A percentile compares a stretch with the other conserved stretches of the same genome.
phyloP scores from a whole-genome alignment of 2,888 invertebrate species.

The Oasisia sp. region DNA sequence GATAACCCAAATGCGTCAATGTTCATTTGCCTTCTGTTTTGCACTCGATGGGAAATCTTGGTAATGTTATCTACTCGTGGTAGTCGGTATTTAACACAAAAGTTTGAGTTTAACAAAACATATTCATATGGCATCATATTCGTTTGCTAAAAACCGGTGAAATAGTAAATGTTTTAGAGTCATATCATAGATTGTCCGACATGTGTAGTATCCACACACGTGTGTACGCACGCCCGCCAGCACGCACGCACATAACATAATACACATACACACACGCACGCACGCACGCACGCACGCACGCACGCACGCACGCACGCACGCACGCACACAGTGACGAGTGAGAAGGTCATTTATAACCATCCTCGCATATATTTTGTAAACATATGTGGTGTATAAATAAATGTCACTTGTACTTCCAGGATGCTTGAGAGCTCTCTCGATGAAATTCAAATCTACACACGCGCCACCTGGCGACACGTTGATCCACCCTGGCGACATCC shows the following conservation, averaged over 20 bases:
- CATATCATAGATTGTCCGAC: background rate
- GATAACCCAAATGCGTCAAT: too few species aligned
- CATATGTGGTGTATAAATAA: too few species aligned
- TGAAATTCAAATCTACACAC: slow-evolving; percentile 65
- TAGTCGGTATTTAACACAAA: background rate
- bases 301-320: background rate
- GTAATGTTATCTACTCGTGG: too few species aligned
- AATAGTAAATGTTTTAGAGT: background rate
- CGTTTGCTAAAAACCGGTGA: background rate
- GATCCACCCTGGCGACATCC: slow-evolving; percentile 65
- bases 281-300: background rate
- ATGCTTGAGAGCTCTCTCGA: slow-evolving; percentile 62
- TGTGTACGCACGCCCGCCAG: too few species aligned
- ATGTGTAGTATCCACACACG: too few species aligned
- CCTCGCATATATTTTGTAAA: too few species aligned
- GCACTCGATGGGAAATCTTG: too few species aligned
- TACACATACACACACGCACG: background rate
- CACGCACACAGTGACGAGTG: too few species aligned
- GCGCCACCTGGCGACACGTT: slow-evolving; percentile 66
- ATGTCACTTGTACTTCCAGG: slow-evolving; percentile 45
- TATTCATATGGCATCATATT: background rate
- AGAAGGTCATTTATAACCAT: background rate
- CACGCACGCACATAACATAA: background rate
- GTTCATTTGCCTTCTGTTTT: too few species aligned
- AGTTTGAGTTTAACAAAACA: background rate